Base-by-base conservation (phyloP, 2,113 vertebrate species). In the Ramphastos sulfuratus region DNA sequence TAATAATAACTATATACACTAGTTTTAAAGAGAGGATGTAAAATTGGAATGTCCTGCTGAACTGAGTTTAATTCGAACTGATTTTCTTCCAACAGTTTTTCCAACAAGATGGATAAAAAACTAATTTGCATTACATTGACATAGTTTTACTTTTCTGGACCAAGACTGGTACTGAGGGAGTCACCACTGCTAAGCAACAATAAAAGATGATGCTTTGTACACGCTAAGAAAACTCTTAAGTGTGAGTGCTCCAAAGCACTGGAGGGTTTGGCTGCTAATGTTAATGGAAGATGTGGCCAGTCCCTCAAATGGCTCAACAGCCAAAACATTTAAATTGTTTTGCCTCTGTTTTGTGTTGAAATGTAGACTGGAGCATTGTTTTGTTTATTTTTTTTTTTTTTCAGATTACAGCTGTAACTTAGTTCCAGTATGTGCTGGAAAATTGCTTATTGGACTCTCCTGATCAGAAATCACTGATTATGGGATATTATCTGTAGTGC, bases 1-100 rank as follows among this genome's bases (percentile, higher is more conserved):
- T 91, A 94, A 94, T 93, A 91, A 91, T 78, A 92, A 96, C 50
- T 61, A 86, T 74, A 81, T 83, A 95, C 24, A 42, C 87, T 91
- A 9, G 82, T 94, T 92, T 90, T 88, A 85, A 91, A 87, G 65
- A 83, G 55, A 10, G 17, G 48, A 24, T 75, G 20, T 79, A 82
- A 87, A 84, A 87, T 12, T 65, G 30, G 85, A 81, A 85, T 91
- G 91, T 89, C 48, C 44, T 59, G 50, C 64, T 75, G 54, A 90
- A 90, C 37, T 50, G 61, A 88, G 80, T 87, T 86, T 83, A 72
- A 90, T 94, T 94, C 44, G 74, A 67, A 69, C 35, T 75, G 54
- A 2, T 20, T 3, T 75, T 78, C 72, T 86, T 55, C 46, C 65
- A 77, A 37, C 2, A 4, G 3, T 82, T 85, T 87, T 92, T 59